Evolutionary conservation across 2,888 invertebrate species (phyloP).

Genomic region (Operophtera brumata): DNA sequence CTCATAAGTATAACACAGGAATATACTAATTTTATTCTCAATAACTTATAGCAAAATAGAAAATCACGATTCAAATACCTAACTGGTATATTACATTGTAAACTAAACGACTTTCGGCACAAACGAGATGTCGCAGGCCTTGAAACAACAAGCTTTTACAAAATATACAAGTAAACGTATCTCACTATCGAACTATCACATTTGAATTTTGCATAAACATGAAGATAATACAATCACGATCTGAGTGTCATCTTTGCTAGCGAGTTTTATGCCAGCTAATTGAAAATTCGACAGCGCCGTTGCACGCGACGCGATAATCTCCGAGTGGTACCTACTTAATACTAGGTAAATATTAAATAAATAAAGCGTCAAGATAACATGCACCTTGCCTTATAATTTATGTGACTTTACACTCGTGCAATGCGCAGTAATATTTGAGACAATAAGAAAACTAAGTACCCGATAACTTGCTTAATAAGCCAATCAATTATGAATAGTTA

Average conservation of each 20-base stretch:
- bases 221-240: slow-evolving; percentile 29
- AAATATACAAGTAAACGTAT: slow-evolving; percentile 50
- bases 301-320: slow-evolving; percentile 16
- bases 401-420: slow-evolving; percentile 9
- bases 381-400: slow-evolving; percentile 22
- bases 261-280: slow-evolving; percentile 13
- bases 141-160: slow-evolving; percentile 61
- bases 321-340: not conserved
- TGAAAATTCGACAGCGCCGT: slow-evolving; percentile 18
- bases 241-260: slow-evolving; percentile 12
- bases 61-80: slow-evolving; percentile 46
- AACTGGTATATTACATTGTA: slow-evolving; percentile 63
- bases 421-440: slow-evolving; percentile 2
- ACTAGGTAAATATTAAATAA: slow-evolving; percentile 12
- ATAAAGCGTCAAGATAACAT: slow-evolving; percentile 17
- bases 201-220: slow-evolving; percentile 51
- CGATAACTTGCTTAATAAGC: slow-evolving; percentile 17
- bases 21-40: slow-evolving; percentile 33
- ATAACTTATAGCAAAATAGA: slow-evolving; percentile 43
- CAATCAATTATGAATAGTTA: slow-evolving; percentile 20
- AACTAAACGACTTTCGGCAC: slow-evolving; percentile 65
- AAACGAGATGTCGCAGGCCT: slow-evolving; percentile 69
- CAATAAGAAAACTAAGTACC: slow-evolving; percentile 16
- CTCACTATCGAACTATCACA: slow-evolving; percentile 49
- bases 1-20: slow-evolving; percentile 1